phyloP scores from a whole-genome alignment of 2,113 vertebrate genomes.

The Myotis yumanensis region DNA sequence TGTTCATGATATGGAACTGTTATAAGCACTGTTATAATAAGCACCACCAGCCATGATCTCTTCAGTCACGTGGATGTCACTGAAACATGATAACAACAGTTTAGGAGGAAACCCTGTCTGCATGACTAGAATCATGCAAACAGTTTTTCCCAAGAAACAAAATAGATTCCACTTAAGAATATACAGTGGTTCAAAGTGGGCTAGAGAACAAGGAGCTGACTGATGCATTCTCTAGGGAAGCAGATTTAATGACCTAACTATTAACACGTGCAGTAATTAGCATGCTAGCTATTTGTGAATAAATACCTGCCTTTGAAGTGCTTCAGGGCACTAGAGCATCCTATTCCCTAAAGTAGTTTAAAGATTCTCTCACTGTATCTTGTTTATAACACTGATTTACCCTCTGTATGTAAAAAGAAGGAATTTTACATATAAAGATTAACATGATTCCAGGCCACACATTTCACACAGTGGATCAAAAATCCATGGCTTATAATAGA shows the following conservation, averaged over 20 bases:
- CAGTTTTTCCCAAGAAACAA: not conserved
- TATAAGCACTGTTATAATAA: not conserved
- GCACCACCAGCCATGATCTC: not conserved
- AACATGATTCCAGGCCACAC: not conserved
- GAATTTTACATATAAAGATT: not conserved
- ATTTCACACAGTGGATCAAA: not conserved
- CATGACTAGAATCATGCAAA: not conserved
- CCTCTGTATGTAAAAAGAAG: not conserved
- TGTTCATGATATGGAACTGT: not conserved
- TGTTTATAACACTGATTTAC: not conserved
- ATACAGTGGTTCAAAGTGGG: not conserved
- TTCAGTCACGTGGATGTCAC: not conserved
- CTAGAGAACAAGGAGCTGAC: not conserved
- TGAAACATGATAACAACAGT: not conserved
- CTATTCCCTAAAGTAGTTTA: not conserved
- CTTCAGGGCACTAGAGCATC: not conserved
- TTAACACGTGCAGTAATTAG: constrained; percentile 23
- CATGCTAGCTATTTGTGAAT: constrained; percentile 4
- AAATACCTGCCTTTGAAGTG: not conserved
- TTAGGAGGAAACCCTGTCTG: not conserved
- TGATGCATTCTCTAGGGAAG: not conserved
- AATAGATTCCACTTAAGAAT: constrained; percentile 15
- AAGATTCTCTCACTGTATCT: not conserved
- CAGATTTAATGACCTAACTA: constrained; percentile 24
- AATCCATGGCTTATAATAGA: not conserved